Conservation (phyloP, 30 jellyfish, hydroid and myxozoan genomes). For the Aurelia aurita complex sp. Pacific region DNA sequence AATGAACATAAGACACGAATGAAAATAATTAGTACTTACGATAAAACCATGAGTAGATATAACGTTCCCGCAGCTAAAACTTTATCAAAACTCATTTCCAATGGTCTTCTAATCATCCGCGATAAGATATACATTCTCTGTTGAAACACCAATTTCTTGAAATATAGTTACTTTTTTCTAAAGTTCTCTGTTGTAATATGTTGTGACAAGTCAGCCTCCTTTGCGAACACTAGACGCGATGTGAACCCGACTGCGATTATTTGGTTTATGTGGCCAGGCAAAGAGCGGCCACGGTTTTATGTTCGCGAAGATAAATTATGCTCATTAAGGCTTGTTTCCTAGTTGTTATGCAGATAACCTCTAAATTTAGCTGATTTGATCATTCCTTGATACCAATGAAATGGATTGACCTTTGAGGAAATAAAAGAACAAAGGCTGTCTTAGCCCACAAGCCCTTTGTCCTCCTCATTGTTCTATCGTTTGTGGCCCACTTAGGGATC, state of each 20-base stretch:
- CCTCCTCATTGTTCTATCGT: no score
- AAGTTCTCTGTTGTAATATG: no score
- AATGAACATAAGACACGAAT: no score
- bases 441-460: slow-evolving; percentile 32
- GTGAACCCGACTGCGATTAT: neutral
- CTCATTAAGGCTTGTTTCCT: slow-evolving; percentile 16
- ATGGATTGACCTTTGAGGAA: slow-evolving; percentile 34
- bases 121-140: no score
- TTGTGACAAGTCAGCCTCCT: slow-evolving; percentile 3
- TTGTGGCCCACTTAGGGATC: no score
- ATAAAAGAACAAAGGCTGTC: slow-evolving; percentile 10
- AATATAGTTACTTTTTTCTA: no score
- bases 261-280: slow-evolving; percentile 14
- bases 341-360: slow-evolving; percentile 43
- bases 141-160: no score
- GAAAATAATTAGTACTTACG: no score
- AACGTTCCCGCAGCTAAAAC: no score
- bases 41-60: no score
- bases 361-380: slow-evolving; percentile 30
- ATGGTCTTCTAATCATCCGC: no score
- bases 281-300: slow-evolving; percentile 43
- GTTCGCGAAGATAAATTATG: slow-evolving; percentile 15
- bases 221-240: neutral
- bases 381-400: slow-evolving; percentile 4
- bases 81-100: no score